Base-by-base conservation (phyloP, 2,888 invertebrate genomes). In the Phalera bucephala region DNA sequence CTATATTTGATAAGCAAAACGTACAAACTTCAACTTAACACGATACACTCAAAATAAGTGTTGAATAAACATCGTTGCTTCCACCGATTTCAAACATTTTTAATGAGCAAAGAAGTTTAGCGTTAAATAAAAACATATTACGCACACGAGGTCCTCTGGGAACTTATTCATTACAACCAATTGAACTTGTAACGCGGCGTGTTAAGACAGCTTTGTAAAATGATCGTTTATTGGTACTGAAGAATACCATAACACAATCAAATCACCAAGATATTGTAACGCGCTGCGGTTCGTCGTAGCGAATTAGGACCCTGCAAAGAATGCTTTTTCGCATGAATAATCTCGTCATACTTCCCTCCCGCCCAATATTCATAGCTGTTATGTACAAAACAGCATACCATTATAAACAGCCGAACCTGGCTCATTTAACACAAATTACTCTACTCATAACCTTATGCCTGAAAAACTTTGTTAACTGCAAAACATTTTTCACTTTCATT, bases 361-460 rank as follows among this genome's bases (percentile, higher is more conserved):
- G 39, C 38, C 46, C 42, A 52, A 51, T 48, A 45, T 53, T 52
- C 36, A 40, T 42, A 38, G 38, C 41, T 35, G 49, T 48, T 54
- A 40, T 59, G 47, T 57, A 44, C 40, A 47, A 45, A 61, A 63
- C 52, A 51, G 47, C 46, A 55, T 46, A 39, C 45, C 45, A 52
- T 59, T 60, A 59, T 60, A 54, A 58, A 62, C 60, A 58, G 51
- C 45, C 54, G 54, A 64, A 59, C 44, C 50, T 45, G 54, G 48
- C 51, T 48, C 60, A 62, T 65, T 66, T 53, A 64, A 64, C 44
- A 38, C 45, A 46, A 52, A 52, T 52, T 57, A 47, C 45, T 43
- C 32, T 41, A 38, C 38, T 49, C 52, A 53, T n/a, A n/a, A n/a
- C n/a, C n/a, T n/a, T n/a, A n/a, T 36, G 31, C 39, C 40, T 29